These are phyloP conservation scores for Helicolenus hilgendorfi DNA, from an alignment of 2,797 vertebrate genomes.

Conservation along the genomic window DNA sequence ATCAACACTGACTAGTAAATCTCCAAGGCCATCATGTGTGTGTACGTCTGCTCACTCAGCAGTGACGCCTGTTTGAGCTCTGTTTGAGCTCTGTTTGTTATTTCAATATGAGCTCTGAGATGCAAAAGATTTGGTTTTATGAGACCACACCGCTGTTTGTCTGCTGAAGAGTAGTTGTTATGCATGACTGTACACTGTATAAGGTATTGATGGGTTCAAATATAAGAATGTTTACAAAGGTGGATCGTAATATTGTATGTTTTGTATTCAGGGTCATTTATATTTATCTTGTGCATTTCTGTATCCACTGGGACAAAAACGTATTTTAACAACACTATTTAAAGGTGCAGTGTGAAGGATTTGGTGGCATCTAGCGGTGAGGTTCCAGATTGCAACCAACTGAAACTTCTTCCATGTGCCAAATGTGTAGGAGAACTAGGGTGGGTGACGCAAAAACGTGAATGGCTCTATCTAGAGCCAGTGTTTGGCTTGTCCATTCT, in stretches of 20 bases:
- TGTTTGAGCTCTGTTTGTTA: neutral
- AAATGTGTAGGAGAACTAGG: too few species aligned
- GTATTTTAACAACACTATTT: too few species aligned
- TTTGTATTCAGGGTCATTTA: neutral
- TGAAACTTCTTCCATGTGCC: too few species aligned
- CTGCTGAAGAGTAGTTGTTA: neutral
- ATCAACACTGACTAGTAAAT: neutral
- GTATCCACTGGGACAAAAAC: neutral
- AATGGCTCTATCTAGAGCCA: too few species aligned
- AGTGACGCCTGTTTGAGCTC: neutral
- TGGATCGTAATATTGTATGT: neutral
- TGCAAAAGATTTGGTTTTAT: conserved; percentile 3
- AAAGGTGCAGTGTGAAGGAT: too few species aligned
- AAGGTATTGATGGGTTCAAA: neutral
- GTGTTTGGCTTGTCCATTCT: too few species aligned
- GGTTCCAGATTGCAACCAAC: too few species aligned
- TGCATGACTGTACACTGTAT: neutral
- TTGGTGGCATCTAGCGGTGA: fast-evolving
- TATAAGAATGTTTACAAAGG: neutral
- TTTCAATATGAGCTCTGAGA: neutral
- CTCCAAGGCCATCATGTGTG: conserved; percentile 16
- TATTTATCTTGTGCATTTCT: neutral
- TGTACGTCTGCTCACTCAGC: neutral
- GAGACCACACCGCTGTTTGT: neutral
- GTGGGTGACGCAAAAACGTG: too few species aligned